These are phyloP conservation scores for Notarius lentiginosus DNA, from an alignment of 2,113 vertebrate genomes.

Conservation along the genomic window DNA sequence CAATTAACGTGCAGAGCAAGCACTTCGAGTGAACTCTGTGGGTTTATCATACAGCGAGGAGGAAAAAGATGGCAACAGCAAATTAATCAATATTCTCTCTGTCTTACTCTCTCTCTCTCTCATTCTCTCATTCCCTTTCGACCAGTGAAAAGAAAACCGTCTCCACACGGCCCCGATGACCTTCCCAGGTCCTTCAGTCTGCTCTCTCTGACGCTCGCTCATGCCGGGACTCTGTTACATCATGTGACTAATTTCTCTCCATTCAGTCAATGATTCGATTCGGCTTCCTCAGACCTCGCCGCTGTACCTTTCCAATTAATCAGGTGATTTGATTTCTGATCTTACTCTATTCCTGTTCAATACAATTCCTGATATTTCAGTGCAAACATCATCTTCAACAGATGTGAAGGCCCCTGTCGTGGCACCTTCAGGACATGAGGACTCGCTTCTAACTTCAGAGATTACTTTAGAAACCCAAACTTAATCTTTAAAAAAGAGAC, in stretches of 20 bases:
- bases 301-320: neutral
- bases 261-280: neutral
- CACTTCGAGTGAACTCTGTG: neutral
- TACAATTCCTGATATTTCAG: neutral
- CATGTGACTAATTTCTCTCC: neutral
- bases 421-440: neutral
- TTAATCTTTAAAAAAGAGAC: neutral
- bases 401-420: neutral
- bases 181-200: neutral
- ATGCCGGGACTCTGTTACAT: neutral
- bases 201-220: neutral
- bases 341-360: too few relatives aligned
- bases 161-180: neutral
- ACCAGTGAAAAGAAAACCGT: neutral
- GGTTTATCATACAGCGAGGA: too few relatives aligned
- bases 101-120: neutral
- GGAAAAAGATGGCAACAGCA: neutral
- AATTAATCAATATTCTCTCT: neutral
- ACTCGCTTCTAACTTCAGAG: neutral
- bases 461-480: neutral
- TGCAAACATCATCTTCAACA: neutral
- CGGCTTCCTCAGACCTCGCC: neutral
- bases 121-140: neutral
- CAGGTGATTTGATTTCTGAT: neutral
- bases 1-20: neutral